phyloP scores from a whole-genome alignment of 1,140 invertebrate species.

The Rhizoglyphus robini region DNA sequence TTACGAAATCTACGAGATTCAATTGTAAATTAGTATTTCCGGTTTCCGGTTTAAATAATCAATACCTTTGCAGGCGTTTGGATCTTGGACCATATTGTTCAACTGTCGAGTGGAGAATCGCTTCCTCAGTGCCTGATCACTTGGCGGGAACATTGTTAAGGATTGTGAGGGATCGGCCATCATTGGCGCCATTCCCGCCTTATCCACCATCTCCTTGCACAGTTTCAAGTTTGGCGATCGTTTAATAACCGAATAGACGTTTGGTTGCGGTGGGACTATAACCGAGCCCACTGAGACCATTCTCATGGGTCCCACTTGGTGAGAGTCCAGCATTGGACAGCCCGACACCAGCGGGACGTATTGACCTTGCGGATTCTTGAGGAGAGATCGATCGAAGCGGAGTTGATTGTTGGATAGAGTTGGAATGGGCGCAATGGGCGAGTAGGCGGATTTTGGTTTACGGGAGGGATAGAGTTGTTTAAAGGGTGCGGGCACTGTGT shows the following conservation, averaged over 20 bases:
- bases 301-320: constrained; percentile 3
- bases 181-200: not conserved
- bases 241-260: constrained; percentile 9
- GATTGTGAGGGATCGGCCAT: not conserved
- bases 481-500: constrained; percentile 6
- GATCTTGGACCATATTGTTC: constrained; percentile 1
- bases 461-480: constrained; percentile 3
- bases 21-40: not conserved
- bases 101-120: not conserved
- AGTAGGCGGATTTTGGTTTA: not conserved
- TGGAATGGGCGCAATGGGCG: not conserved
- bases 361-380: not conserved
- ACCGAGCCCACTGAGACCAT: not conserved
- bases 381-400: not conserved
- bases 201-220: constrained; percentile 1
- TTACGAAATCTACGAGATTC: not conserved
- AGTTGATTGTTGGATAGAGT: constrained; percentile 2
- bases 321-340: constrained; percentile 1
- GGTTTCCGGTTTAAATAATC: not conserved
- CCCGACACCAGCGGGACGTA: not conserved
- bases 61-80: not conserved
- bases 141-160: not conserved
- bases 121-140: not conserved
- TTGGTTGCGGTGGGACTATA: not conserved
- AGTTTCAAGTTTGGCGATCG: not conserved